Percentiles rank a stretch among this genome's conserved stretches.
phyloP scores from a whole-genome alignment of 2,113 vertebrate genomes.

The Illadopsis cleaveri region DNA sequence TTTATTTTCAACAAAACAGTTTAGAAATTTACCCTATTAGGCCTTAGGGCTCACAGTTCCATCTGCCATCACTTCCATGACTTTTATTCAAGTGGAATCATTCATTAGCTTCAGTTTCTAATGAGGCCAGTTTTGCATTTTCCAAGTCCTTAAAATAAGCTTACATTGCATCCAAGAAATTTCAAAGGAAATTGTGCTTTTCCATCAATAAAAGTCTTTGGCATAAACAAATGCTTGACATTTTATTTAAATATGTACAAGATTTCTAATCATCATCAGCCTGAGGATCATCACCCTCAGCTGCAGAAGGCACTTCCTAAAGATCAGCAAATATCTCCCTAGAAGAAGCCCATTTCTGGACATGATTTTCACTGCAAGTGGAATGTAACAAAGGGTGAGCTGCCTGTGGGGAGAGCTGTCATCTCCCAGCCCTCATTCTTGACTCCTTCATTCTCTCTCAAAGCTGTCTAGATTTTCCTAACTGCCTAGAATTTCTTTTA shows the following conservation, averaged over 20 bases:
- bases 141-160: background rate
- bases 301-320: slow-evolving; percentile 5
- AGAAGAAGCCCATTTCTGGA: background rate
- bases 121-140: background rate
- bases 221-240: background rate
- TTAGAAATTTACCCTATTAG: background rate
- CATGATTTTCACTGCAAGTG: background rate
- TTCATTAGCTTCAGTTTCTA: background rate
- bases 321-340: background rate
- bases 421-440: background rate
- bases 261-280: background rate
- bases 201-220: background rate
- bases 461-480: background rate
- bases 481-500: background rate
- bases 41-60: background rate
- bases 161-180: rapidly evolving
- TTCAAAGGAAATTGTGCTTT: background rate
- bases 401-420: background rate
- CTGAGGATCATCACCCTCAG: background rate
- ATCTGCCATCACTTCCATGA: background rate
- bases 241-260: background rate
- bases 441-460: background rate
- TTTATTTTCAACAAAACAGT: background rate
- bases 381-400: background rate
- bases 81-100: background rate